A percentile compares a stretch with the other conserved stretches of the same genome.
These are phyloP conservation scores for Andrena marginata DNA, from an alignment of 2,888 invertebrate species.

Conservation along the genomic window DNA sequence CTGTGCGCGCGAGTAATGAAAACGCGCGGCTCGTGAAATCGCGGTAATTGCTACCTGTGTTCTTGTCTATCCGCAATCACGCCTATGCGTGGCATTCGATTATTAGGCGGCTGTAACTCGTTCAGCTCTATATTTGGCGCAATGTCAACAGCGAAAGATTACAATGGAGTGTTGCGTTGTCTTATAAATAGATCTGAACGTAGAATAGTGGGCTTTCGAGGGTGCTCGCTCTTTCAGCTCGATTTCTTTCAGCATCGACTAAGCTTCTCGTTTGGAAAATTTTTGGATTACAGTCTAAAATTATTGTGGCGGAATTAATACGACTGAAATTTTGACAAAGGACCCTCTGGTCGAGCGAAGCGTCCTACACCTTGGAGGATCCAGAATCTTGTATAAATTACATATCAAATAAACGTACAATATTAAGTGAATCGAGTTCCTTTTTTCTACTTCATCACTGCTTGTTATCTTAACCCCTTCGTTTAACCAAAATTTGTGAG, in stretches of 20 bases:
- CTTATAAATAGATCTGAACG: slow-evolving; percentile 42
- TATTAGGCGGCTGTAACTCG: slow-evolving; percentile 18
- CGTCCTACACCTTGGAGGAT: no score
- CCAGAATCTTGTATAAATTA: no score
- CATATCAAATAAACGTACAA: no score
- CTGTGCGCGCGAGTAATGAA: background rate
- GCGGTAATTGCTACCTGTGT: slow-evolving; percentile 13
- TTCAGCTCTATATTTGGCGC: slow-evolving; percentile 22
- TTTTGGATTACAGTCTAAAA: background rate
- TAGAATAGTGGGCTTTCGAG: background rate
- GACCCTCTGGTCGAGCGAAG: no score
- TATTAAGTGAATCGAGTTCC: no score
- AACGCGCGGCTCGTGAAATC: slow-evolving; percentile 9
- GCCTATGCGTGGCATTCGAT: background rate
- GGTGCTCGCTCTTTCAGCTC: slow-evolving; percentile 33
- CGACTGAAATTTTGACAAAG: no score
- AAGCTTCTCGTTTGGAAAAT: background rate
- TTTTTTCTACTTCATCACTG: no score
- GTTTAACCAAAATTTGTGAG: no score
- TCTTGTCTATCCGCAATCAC: slow-evolving; percentile 6
- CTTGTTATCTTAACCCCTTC: no score
- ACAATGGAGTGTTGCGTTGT: slow-evolving; percentile 27
- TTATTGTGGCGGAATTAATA: slow-evolving; percentile 16
- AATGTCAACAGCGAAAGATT: slow-evolving; percentile 27
- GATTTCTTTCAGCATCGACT: slow-evolving; percentile 8